These are phyloP conservation scores for Trematomus loennbergii DNA, from an alignment of 2,113 vertebrate genomes.

Conservation along the genomic window DNA sequence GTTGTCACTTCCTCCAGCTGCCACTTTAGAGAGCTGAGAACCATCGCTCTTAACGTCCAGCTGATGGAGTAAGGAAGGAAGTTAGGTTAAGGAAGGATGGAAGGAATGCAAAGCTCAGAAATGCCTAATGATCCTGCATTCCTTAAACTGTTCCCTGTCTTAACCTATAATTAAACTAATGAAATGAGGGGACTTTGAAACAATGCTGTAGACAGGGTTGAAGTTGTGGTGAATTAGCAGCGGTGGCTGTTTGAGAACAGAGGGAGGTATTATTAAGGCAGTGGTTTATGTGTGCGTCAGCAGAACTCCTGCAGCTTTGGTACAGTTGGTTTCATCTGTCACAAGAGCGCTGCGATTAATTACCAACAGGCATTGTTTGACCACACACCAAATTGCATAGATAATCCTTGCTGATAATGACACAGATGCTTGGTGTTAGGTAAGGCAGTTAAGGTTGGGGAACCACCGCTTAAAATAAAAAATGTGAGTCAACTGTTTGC, in stretches of 20 bases:
- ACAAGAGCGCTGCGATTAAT: slow-evolving; percentile 57
- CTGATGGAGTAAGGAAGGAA: slow-evolving; percentile 57
- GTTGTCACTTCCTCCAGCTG: slow-evolving; percentile 79
- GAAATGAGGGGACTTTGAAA: slow-evolving; percentile 43
- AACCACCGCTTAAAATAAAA: not conserved
- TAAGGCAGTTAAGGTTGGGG: slow-evolving; percentile 8
- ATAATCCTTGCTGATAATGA: slow-evolving; percentile 50
- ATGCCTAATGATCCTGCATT: slow-evolving; percentile 44
- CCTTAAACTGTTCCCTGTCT: slow-evolving; percentile 25
- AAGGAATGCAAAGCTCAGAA: slow-evolving; percentile 29
- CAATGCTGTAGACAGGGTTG: slow-evolving; percentile 5
- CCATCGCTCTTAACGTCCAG: slow-evolving; percentile 34
- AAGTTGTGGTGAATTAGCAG: slow-evolving; percentile 43
- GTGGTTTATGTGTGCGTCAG: slow-evolving; percentile 58
- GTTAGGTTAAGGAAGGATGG: slow-evolving; percentile 58
- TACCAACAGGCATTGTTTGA: slow-evolving; percentile 59
- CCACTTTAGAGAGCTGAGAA: slow-evolving; percentile 48
- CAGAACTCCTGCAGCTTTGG: slow-evolving; percentile 65
- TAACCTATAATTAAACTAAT: slow-evolving; percentile 18
- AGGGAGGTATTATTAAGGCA: slow-evolving; percentile 40
- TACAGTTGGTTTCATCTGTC: slow-evolving; percentile 66
- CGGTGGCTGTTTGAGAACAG: slow-evolving; percentile 32
- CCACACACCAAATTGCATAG: slow-evolving; percentile 46
- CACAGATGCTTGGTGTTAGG: slow-evolving; percentile 13
- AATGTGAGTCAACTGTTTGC: not conserved